A percentile compares a stretch with the other conserved stretches of the same genome.
phyloP scores from a whole-genome alignment of 2,113 vertebrate species.

The Hydrochoerus hydrochaeris region DNA sequence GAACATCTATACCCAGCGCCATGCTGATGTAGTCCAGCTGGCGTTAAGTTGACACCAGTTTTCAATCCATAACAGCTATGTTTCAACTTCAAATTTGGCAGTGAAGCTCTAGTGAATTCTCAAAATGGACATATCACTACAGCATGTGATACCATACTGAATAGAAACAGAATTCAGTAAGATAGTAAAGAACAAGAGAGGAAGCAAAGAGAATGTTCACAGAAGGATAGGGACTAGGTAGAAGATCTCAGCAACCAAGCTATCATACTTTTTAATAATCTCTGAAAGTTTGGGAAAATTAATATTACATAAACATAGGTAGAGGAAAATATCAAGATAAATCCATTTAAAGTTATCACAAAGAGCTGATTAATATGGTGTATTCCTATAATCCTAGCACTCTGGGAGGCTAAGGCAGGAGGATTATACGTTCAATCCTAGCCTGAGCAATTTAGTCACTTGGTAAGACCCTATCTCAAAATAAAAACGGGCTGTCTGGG shows the following conservation, averaged over 20 bases:
- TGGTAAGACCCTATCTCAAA: background rate
- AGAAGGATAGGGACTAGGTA: background rate
- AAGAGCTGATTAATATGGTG: background rate
- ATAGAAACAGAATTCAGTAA: background rate
- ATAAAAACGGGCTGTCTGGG: background rate
- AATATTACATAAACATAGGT: background rate
- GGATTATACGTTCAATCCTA: background rate
- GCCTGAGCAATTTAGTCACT: background rate
- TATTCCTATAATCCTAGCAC: background rate
- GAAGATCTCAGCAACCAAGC: background rate
- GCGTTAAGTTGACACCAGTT: too few species aligned
- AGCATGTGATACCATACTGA: background rate
- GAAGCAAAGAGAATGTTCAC: background rate
- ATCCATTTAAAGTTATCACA: background rate
- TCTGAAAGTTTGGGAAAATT: conserved; percentile 5
- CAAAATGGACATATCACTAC: background rate
- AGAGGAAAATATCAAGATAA: background rate
- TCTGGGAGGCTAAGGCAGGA: background rate
- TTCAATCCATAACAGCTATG: background rate
- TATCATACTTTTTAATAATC: background rate
- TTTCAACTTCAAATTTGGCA: conserved; percentile 43
- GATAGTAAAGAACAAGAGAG: background rate
- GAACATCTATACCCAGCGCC: too few species aligned
- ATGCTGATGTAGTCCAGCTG: too few species aligned
- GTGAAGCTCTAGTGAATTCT: background rate